phyloP scores from a whole-genome alignment of 2,113 vertebrate species.

The Tympanuchus pallidicinctus region DNA sequence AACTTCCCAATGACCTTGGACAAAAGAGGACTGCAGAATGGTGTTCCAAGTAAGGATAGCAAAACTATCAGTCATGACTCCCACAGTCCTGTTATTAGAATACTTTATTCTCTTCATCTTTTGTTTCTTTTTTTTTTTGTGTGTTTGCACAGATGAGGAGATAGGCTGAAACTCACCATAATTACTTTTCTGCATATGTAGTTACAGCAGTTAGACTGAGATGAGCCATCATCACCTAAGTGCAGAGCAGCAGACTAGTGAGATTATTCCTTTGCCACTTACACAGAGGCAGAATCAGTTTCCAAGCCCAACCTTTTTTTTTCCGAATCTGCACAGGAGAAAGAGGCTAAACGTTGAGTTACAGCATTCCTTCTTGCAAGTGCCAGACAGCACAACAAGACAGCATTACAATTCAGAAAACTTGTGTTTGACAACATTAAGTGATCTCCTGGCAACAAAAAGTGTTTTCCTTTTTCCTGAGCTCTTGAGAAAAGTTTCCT shows the following conservation, averaged over 20 bases:
- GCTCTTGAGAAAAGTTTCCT: not conserved
- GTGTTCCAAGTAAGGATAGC: not conserved
- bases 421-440: not conserved
- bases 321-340: not conserved
- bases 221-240: not conserved
- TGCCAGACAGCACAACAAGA: not conserved
- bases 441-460: not conserved
- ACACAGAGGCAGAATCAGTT: accelerated
- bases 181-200: not conserved
- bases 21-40: not conserved
- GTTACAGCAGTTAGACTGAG: not conserved
- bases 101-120: not conserved
- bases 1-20: not conserved
- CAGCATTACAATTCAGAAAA: not conserved
- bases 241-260: not conserved
- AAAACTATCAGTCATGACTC: not conserved
- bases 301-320: not conserved
- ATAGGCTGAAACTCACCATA: not conserved
- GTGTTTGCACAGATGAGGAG: not conserved
- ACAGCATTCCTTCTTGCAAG: not conserved
- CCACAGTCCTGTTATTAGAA: not conserved
- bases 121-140: not conserved
- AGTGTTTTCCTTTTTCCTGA: not conserved
- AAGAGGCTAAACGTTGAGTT: not conserved
- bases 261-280: not conserved